A percentile compares a stretch with the other conserved stretches of the same genome.
Conservation (phyloP, 2,113 vertebrate genomes). For the Phoenicopterus ruber region DNA sequence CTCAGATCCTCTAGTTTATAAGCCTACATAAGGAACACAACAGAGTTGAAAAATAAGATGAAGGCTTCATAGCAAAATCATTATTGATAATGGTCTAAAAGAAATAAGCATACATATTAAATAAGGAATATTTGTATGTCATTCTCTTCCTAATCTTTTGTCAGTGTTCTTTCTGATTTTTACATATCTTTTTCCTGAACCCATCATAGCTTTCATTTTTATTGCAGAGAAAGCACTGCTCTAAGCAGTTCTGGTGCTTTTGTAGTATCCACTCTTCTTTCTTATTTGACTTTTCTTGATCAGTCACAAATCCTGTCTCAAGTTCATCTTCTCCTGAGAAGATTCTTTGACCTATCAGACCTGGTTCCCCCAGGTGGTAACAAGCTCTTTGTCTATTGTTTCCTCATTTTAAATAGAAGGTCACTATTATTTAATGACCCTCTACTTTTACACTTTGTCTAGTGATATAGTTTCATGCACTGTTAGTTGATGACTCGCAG, state of each 20-base stretch:
- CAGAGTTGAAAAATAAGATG: background rate
- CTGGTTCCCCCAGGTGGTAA: background rate
- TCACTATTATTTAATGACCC: background rate
- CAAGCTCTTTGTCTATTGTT: background rate
- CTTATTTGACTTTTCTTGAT: background rate
- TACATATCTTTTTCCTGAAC: background rate
- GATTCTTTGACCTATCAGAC: background rate
- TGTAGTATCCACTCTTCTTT: background rate
- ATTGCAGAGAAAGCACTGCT: background rate
- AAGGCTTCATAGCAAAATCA: background rate
- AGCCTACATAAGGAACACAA: background rate
- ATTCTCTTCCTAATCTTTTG: background rate
- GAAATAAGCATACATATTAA: background rate
- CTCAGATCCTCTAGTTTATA: background rate
- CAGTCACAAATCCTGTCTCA: background rate
- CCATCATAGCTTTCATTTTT: background rate
- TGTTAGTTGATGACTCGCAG: background rate
- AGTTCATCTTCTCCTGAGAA: background rate
- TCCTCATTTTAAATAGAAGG: background rate
- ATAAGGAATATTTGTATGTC: fast-evolving
- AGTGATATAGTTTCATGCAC: background rate
- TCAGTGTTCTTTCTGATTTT: background rate
- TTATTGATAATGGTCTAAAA: background rate
- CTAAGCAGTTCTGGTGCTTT: background rate
- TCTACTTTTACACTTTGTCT: background rate